phyloP scores from a whole-genome alignment of 2,888 invertebrate genomes.

The Lacanobia wlatinum region DNA sequence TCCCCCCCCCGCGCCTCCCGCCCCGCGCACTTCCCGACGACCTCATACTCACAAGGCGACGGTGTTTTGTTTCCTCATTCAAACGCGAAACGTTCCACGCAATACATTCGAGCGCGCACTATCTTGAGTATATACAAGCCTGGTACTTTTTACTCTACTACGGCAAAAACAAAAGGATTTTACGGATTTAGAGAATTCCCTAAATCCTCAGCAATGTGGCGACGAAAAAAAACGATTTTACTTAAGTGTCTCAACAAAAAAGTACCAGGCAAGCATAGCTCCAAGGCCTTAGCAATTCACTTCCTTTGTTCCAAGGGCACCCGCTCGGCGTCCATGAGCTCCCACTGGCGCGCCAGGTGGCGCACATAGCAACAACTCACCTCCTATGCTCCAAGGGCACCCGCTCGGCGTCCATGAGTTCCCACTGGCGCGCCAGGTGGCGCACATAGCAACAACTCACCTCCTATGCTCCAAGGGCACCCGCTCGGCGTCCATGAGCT shows the following conservation, averaged over 20 bases:
- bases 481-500: constrained; percentile 95
- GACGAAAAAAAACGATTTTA: too few species aligned
- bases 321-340: constrained; percentile 95
- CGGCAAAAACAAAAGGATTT: neutral
- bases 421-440: constrained; percentile 97
- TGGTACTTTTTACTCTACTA: neutral
- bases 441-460: constrained; percentile 93
- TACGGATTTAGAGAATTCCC: neutral
- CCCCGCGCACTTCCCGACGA: too few species aligned
- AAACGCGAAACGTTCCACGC: neutral
- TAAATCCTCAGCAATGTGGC: too few species aligned
- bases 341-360: constrained; percentile 97
- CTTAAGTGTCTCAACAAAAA: too few species aligned
- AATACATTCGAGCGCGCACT: neutral
- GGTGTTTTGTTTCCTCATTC: neutral
- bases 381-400: constrained; percentile 92
- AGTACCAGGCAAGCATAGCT: too few species aligned
- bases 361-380: constrained; percentile 93
- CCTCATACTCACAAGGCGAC: too few species aligned
- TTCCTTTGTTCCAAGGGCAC: constrained; percentile 92
- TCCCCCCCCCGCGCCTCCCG: too few species aligned
- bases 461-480: constrained; percentile 92
- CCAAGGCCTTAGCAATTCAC: too few species aligned
- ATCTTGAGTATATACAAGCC: neutral
- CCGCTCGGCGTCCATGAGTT: constrained; percentile 95